A percentile compares a stretch with the other conserved stretches of the same genome.
phyloP scores from a whole-genome alignment of 1,140 invertebrate species.

The Pseudobourletiella spinata region DNA sequence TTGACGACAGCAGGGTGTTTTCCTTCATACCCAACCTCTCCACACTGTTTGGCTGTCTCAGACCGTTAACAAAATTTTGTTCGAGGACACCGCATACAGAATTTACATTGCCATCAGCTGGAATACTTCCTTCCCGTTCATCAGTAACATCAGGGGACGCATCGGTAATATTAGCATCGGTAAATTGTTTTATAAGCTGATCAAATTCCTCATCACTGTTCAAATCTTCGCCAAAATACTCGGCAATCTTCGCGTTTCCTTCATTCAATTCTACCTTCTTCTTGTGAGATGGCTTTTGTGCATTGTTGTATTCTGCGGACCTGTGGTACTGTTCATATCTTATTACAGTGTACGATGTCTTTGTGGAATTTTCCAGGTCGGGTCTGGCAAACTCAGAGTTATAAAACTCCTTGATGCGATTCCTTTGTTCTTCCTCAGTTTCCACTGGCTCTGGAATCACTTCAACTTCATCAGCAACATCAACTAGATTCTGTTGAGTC shows the following conservation, averaged over 20 bases:
- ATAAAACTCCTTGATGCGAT: background rate
- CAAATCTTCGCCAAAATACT: conserved; percentile 4
- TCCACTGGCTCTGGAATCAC: background rate
- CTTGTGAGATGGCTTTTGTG: background rate
- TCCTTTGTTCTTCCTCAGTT: background rate
- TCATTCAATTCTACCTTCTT: background rate
- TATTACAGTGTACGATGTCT: background rate
- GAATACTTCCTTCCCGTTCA: background rate
- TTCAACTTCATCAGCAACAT: background rate
- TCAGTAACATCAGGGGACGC: background rate
- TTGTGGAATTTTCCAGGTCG: background rate
- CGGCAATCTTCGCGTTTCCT: background rate
- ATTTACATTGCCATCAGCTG: no score
- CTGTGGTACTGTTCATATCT: background rate
- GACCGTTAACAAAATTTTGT: no score
- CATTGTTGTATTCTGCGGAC: background rate
- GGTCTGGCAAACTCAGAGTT: background rate
- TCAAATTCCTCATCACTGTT: background rate
- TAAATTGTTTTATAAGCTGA: background rate
- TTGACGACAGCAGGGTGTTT: no score
- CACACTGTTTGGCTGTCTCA: no score
- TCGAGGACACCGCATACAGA: no score
- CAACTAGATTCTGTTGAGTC: background rate
- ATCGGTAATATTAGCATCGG: background rate
- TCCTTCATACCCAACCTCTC: no score